Percentiles rank a stretch among this genome's conserved stretches.
Conservation (phyloP, 2,888 invertebrate species). For the Nycteola revayana region DNA sequence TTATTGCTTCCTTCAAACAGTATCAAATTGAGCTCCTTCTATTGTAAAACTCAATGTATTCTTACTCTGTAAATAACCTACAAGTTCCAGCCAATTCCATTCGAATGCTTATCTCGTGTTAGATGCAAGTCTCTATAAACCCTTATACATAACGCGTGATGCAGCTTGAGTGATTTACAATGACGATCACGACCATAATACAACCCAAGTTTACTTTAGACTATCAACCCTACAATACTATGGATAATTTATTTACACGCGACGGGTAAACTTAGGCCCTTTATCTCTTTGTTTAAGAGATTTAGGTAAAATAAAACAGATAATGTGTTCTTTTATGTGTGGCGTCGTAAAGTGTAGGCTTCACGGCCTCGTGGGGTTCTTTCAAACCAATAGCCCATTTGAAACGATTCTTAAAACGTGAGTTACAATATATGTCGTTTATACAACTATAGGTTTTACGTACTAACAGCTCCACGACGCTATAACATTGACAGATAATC, state of each 20-base stretch:
- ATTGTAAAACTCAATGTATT: too few relatives aligned
- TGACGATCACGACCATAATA: conserved; percentile 53
- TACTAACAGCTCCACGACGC: conserved; percentile 26
- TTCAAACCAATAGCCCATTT: conserved; percentile 24
- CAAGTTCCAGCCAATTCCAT: too few relatives aligned
- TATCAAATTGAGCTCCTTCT: too few relatives aligned
- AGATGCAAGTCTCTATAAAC: conserved; percentile 56
- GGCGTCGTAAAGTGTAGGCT: conserved; percentile 63
- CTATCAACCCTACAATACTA: conserved; percentile 63
- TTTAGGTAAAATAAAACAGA: conserved; percentile 74
- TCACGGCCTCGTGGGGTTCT: conserved; percentile 62
- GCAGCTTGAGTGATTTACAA: conserved; percentile 67
- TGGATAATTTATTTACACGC: conserved; percentile 74
- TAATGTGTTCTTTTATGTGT: conserved; percentile 71
- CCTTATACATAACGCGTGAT: conserved; percentile 63
- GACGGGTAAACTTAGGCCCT: conserved; percentile 62
- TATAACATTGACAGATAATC: conserved; percentile 42
- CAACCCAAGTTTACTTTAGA: conserved; percentile 69
- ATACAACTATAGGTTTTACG: not conserved
- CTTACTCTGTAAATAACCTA: too few relatives aligned
- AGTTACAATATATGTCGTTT: conserved; percentile 15
- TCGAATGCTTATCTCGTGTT: conserved; percentile 49
- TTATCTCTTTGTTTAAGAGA: conserved; percentile 73
- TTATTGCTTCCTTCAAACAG: too few relatives aligned
- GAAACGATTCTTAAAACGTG: conserved; percentile 23